Evolutionary conservation across 1,140 invertebrate genomes (phyloP), one percentile per base, ranked within the genome.

Genomic region (Aporrectodea caliginosa): DNA sequence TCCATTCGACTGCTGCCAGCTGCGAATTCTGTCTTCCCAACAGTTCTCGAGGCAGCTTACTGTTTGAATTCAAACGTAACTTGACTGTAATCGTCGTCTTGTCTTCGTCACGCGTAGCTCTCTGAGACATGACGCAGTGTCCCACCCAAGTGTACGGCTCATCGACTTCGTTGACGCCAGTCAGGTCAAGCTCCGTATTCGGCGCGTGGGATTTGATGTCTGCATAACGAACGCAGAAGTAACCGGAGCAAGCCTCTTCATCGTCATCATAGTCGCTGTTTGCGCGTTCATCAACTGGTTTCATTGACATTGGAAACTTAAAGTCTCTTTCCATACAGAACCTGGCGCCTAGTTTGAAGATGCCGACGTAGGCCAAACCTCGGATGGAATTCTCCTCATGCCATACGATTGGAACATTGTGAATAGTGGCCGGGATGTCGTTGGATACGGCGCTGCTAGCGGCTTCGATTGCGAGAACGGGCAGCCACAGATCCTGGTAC

Each of bases 381-480:
- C 34, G 31, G 14, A 2, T 30, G 1, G 31, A 22, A n/a, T 33
- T n/a, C 1, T 22, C 73, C 1, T 33, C 31, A 32, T 29, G 14
- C 34, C 16, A 81, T n/a, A 29, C 72, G 34, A 87, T 82, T 12
- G 58, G 69, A 16, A 87, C 83, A 78, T 84, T 85, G 71, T 85
- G 83, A 43, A 87, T 80, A 6, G 82, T 75, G 33, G 84, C 77
- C 27, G 82, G 80, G 32, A 84, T 82, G 31, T 82, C 81, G 43
- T 77, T 79, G 0, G 73, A 29, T 0, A 86, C 82, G 43, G 85
- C 84, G 35, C 43, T 69, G 14, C 81, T 73, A 1, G 82, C 83
- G 72, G 85, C 83, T 81, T 88, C 86, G 73, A 86, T 79, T 27
- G 82, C 81, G 31, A 87, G 78, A 16, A 86, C 79, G n/a, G 84